Base-by-base conservation (phyloP, 2,888 invertebrate species). In the Cosmia trapezina region DNA sequence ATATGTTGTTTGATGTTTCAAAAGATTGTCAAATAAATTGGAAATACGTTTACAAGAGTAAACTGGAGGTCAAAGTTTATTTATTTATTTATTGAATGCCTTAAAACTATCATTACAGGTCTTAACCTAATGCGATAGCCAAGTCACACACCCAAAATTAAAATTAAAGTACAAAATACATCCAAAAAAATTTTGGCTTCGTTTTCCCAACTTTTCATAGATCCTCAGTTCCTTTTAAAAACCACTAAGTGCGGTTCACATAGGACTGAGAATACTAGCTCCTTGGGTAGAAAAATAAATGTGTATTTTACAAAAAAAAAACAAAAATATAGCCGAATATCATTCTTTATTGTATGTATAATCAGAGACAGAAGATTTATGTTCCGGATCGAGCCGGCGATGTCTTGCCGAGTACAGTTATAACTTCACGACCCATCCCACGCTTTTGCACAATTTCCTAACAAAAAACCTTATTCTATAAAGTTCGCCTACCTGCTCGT, bases 401-500 rank as follows among this genome's bases (percentile, higher is more conserved):
- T 90, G 91, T 92, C 91, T 90, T 89, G 85, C 87, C 80, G 84
- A 85, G 90, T 94, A 95, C 96, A 92, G 96, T 96, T 96, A 96
- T 92, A 88, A 63, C 69, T 76, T 90, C 83, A 80, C 89, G 92
- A 91, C 87, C 91, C 94, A 89, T 95, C 95, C 95, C 95, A 95
- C 94, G 94, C 93, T 95, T 96, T 96, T 95, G 96, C 96, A 95
- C 95, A 95, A 94, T 90, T 93, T 93, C 80, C 75, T 81, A 79
- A 86, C 85, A 92, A 93, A 95, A 87, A 86, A 81, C 72, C 80
- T 68, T 89, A 93, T 91, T 93, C 93, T 93, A 93, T 93, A 93
- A 91, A 86, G 85, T 89, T 89, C 90, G 85, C 91, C 94, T 96
- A 96, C 96, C 96, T 96, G 96, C 95, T 94, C 96, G 96, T 96